A percentile compares a stretch with the other conserved stretches of the same genome.
These are phyloP conservation scores for Benitochromis conjunctus DNA, from an alignment of 2,113 vertebrate species.

Conservation along the genomic window DNA sequence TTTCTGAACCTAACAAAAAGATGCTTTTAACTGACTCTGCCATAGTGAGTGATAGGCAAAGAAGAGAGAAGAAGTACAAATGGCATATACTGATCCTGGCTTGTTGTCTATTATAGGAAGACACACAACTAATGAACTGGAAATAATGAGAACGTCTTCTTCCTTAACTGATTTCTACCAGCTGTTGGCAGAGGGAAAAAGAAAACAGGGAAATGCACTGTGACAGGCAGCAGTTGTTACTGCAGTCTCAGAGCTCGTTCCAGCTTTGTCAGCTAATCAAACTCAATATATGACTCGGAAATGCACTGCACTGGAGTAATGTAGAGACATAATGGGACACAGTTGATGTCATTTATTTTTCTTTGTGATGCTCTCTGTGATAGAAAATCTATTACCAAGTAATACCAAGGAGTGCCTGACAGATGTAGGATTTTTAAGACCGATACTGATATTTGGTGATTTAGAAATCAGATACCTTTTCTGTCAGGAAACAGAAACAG, in stretches of 20 bases:
- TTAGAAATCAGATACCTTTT: not conserved
- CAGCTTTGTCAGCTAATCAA: not conserved
- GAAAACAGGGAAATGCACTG: not conserved
- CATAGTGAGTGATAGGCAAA: not conserved
- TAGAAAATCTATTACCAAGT: not conserved
- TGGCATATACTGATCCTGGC: not conserved
- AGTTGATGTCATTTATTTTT: not conserved
- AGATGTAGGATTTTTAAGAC: rapidly evolving
- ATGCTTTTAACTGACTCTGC: not conserved
- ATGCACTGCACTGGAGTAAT: not conserved
- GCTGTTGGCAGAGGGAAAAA: not conserved
- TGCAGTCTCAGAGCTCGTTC: not conserved
- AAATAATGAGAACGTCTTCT: slow-evolving; percentile 10
- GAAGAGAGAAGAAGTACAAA: not conserved
- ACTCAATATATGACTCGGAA: not conserved
- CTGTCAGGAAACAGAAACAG: not conserved
- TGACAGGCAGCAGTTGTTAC: not conserved
- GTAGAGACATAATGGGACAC: not conserved
- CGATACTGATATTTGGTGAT: rapidly evolving
- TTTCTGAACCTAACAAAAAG: slow-evolving; percentile 8
- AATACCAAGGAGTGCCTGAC: not conserved
- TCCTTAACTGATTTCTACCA: slow-evolving; percentile 9
- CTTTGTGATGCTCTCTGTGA: not conserved
- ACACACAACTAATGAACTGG: slow-evolving; percentile 26
- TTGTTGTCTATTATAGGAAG: slow-evolving; percentile 1